phyloP scores from a whole-genome alignment of 2,113 vertebrate genomes.

The Dromiciops gliroides region DNA sequence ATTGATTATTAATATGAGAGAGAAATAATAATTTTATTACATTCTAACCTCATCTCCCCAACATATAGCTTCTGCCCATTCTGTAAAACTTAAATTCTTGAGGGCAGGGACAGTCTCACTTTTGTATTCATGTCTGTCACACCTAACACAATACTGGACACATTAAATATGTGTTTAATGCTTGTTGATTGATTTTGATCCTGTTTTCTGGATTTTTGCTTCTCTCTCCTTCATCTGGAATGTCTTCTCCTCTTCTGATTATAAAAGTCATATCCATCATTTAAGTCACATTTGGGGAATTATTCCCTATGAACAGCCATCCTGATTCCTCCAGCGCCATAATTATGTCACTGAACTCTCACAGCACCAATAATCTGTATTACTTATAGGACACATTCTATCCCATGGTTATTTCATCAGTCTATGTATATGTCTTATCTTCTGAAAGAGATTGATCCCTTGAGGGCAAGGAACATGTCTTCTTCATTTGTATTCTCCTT shows the following conservation, averaged over 20 bases:
- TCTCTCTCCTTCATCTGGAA: not conserved
- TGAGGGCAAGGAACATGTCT: not conserved
- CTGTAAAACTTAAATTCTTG: not conserved
- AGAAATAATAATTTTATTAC: not conserved
- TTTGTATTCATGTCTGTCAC: not conserved
- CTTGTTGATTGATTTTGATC: not conserved
- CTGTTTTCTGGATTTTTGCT: not conserved
- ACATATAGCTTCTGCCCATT: not conserved
- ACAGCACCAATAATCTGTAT: not conserved
- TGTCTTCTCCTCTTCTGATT: not conserved
- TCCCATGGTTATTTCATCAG: not conserved
- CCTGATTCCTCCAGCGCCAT: not conserved
- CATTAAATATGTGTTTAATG: not conserved
- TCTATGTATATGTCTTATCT: not conserved
- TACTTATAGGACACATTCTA: not conserved
- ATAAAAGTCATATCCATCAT: not conserved
- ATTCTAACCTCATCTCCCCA: not conserved
- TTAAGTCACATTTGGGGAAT: not conserved
- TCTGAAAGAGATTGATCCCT: not conserved
- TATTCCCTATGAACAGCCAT: not conserved
- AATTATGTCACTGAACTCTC: not conserved
- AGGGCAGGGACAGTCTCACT: not conserved
- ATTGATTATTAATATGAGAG: too few species aligned
- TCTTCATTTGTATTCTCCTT: not conserved
- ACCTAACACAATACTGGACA: not conserved